Percentiles rank a stretch among this genome's conserved stretches.
Conservation (phyloP, 2,113 vertebrate species). For the Corythoichthys intestinalis region DNA sequence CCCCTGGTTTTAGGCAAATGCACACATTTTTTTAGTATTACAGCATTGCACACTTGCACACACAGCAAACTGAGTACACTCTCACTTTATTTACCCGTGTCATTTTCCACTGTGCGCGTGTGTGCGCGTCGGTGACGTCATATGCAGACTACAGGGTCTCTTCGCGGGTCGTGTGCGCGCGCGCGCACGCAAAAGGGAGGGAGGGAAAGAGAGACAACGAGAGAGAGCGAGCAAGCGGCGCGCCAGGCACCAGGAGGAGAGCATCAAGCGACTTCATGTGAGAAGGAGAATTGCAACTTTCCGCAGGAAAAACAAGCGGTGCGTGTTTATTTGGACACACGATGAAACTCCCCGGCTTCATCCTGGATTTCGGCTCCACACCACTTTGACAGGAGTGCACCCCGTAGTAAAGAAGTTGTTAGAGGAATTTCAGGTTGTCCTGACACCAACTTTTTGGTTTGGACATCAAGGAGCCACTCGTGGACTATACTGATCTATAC, state of each 20-base stretch:
- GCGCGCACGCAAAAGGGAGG: background rate
- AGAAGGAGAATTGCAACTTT: constrained; percentile 2
- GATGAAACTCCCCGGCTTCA: constrained; percentile 61
- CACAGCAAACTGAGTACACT: background rate
- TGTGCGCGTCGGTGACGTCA: constrained; percentile 58
- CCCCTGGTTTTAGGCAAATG: background rate
- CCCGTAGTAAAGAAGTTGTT: constrained; percentile 14
- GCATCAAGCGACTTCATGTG: constrained; percentile 43
- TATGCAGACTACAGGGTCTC: constrained; percentile 46
- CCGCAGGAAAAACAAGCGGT: background rate
- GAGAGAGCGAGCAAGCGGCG: constrained; percentile 47
- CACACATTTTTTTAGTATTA: background rate
- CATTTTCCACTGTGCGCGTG: background rate
- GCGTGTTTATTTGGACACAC: constrained; percentile 52
- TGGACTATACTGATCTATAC: constrained; percentile 33
- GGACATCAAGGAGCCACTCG: constrained; percentile 45
- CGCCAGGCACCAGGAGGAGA: constrained; percentile 15
- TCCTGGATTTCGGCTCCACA: constrained; percentile 48
- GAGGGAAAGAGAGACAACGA: constrained; percentile 25
- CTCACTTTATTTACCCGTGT: background rate
- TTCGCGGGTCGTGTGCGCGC: constrained; percentile 41
- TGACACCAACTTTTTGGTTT: constrained; percentile 27
- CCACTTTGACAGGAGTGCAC: constrained; percentile 49
- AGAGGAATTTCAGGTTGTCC: constrained; percentile 34
- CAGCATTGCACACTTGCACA: background rate